Base-by-base conservation (phyloP, 2,888 invertebrate species). In the Isoperla grammatica region DNA sequence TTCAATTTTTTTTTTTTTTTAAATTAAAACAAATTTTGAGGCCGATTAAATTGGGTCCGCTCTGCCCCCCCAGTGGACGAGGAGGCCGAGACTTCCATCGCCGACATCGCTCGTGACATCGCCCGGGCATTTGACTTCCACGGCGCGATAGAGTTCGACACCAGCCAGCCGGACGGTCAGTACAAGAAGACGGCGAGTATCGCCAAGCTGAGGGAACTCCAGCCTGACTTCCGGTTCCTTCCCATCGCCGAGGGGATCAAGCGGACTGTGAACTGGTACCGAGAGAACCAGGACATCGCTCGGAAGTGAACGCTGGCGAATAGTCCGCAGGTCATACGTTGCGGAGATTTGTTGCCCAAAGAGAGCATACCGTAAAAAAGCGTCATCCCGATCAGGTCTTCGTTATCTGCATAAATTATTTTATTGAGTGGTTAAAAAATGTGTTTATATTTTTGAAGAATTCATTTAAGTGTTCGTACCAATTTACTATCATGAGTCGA, bases 181-280 rank as follows among this genome's bases (percentile, higher is more conserved):
- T 88, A 84, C 73, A 98, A 97, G 76, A 99, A 99, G 77, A 99
- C 99, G 0, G 99, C 99, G 0, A 95, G 93, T 63, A 99, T 98
- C 76, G 79, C 78, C 0, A 99, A 98, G 73, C 78, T 99, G 3
- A 77, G 94, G 29, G 78, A 77, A 62, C 81, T 85, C 42, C 74
- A 91, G 42, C 88, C 92, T 5, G 84, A 91, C 65, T 98, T 96
- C 72, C 68, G 86, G 66, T 99, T 99, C 74, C 96, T 95, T 0
- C 86, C 93, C n/a, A 90, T 97, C 68, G 77, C 86, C 46, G 70
- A 78, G 64, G 97, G 96, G 0, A 83, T 99, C 0, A 78, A 84
- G 61, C 85, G 90, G 29, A 90, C 91, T 0, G 95, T 96, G 5
- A 76, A 86, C 2, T 99, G 99, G 98, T 99, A 90, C 73, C 81